These are phyloP conservation scores for Cetoscarus ocellatus DNA, from an alignment of 2,797 vertebrate species.

Conservation along the genomic window DNA sequence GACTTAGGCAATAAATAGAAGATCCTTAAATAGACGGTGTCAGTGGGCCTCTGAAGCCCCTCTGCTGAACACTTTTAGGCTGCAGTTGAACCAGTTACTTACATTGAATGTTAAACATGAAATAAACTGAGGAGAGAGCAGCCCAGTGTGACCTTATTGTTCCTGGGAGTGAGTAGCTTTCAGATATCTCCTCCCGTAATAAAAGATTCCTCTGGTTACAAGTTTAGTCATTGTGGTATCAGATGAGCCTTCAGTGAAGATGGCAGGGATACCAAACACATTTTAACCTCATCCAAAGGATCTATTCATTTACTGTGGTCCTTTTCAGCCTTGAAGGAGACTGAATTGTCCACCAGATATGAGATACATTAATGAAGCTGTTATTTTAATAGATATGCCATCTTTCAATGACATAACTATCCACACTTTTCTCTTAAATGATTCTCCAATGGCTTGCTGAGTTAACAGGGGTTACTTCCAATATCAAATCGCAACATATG, in stretches of 20 bases:
- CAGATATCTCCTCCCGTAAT: neutral
- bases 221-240: constrained; percentile 1
- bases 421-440: too few relatives aligned
- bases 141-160: neutral
- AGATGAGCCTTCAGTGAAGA: neutral
- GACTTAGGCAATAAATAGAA: constrained; percentile 85
- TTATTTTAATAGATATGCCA: too few relatives aligned
- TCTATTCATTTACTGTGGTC: too few relatives aligned
- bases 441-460: too few relatives aligned
- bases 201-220: neutral
- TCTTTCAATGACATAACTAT: too few relatives aligned
- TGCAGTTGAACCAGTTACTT: constrained; percentile 16
- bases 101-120: constrained; percentile 21
- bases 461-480: neutral
- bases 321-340: neutral
- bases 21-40: constrained; percentile 83
- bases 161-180: neutral
- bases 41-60: constrained; percentile 52
- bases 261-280: neutral
- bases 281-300: neutral
- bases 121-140: constrained; percentile 9
- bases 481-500: too few relatives aligned
- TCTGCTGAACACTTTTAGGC: constrained; percentile 31
- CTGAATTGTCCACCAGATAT: neutral
- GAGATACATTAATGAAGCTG: too few relatives aligned